These are phyloP conservation scores for Menidia menidia DNA, from an alignment of 2,797 vertebrate genomes.

Conservation along the genomic window DNA sequence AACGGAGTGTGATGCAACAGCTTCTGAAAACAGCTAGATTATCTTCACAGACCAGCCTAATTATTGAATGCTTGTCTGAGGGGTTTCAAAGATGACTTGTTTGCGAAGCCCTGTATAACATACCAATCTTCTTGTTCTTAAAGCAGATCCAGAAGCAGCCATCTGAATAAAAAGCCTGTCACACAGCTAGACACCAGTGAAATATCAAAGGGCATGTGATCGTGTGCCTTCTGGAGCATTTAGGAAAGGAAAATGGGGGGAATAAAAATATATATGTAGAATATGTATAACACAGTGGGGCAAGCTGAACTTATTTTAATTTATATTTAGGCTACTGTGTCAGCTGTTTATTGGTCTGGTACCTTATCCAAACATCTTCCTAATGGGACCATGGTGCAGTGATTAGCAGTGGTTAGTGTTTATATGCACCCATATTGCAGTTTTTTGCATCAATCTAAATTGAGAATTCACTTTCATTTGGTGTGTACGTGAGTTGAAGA, in stretches of 20 bases:
- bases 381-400: background rate
- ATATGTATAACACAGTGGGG: constrained; percentile 26
- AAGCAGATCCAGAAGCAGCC: constrained; percentile 52
- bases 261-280: background rate
- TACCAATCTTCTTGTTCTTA: constrained; percentile 54
- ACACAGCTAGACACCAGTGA: constrained; percentile 43
- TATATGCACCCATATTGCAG: background rate
- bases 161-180: constrained; percentile 65
- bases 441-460: background rate
- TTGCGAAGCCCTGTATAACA: constrained; percentile 64
- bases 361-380: background rate
- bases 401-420: background rate
- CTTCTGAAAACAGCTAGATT: constrained; percentile 57
- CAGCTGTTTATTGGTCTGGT: background rate
- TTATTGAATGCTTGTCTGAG: constrained; percentile 61
- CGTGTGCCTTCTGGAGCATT: constrained; percentile 40
- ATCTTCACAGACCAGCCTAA: constrained; percentile 68
- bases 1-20: constrained; percentile 60
- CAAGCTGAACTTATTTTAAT: constrained; percentile 4
- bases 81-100: constrained; percentile 70
- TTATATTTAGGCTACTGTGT: background rate
- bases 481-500: background rate
- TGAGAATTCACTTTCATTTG: no score
- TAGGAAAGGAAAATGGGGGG: constrained; percentile 6
- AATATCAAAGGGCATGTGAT: constrained; percentile 58